Evolutionary conservation across 2,888 invertebrate genomes (phyloP).

Genomic region (Geotrupes spiniger): DNA sequence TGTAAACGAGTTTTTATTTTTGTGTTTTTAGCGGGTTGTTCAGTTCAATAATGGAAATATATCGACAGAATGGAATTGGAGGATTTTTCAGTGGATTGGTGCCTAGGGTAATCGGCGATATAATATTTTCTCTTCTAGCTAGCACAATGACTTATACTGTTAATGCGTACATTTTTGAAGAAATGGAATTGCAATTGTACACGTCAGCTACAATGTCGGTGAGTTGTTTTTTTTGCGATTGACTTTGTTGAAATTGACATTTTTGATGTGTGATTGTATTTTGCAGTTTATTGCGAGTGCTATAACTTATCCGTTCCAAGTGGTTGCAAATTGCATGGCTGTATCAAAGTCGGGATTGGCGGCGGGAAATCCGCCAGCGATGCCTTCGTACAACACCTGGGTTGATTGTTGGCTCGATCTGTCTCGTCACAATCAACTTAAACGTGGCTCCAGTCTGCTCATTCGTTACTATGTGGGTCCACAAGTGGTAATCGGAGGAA

Average conservation of each 20-base stretch:
- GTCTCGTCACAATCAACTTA: slow-evolving; percentile 70
- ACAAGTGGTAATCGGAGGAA: slow-evolving; percentile 43
- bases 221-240: slow-evolving; percentile 42
- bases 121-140: slow-evolving; percentile 74
- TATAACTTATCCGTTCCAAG: slow-evolving; percentile 87
- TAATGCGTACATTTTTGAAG: slow-evolving; percentile 77
- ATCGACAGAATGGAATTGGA: slow-evolving; percentile 77
- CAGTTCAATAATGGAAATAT: slow-evolving; percentile 76
- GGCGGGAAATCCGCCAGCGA: slow-evolving; percentile 79
- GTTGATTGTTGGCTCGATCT: slow-evolving; percentile 80
- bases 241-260: neutral
- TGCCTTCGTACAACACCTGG: slow-evolving; percentile 83
- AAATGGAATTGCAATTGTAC: slow-evolving; percentile 61
- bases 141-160: slow-evolving; percentile 72
- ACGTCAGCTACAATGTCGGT: slow-evolving; percentile 59
- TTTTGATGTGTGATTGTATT: slow-evolving; percentile 6
- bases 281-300: slow-evolving; percentile 74
- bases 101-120: slow-evolving; percentile 82
- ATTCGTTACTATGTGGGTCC: slow-evolving; percentile 70
- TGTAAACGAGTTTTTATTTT: slow-evolving; percentile 12
- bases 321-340: slow-evolving; percentile 89
- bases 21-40: slow-evolving; percentile 60
- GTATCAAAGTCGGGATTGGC: slow-evolving; percentile 76
- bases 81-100: slow-evolving; percentile 88
- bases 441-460: slow-evolving; percentile 80